Percentiles rank a stretch among this genome's conserved stretches.
phyloP scores from a whole-genome alignment of 2,888 invertebrate species.

The Xestia rhomboidea region DNA sequence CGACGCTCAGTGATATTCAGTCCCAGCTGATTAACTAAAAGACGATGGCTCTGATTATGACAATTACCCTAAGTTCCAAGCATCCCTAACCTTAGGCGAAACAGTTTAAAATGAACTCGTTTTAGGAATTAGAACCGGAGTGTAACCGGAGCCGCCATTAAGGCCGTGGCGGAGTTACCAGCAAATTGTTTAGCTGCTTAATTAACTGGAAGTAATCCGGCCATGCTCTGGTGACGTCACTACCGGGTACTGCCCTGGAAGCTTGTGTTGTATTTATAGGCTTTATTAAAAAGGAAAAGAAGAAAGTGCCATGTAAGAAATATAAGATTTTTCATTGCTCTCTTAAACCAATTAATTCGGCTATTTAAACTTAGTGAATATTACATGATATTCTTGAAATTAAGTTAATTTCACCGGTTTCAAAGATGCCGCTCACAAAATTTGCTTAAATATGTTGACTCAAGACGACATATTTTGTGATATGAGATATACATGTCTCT shows the following conservation, averaged over 20 bases:
- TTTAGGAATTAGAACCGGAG: conserved; percentile 17
- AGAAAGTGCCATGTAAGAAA: not conserved
- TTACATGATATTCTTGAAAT: not conserved
- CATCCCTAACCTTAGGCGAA: conserved; percentile 14
- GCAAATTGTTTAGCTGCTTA: conserved; percentile 63
- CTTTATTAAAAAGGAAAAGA: not conserved
- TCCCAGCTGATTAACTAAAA: conserved; percentile 29
- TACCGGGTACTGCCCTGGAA: not conserved
- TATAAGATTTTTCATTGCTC: not conserved
- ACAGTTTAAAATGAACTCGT: conserved; percentile 32
- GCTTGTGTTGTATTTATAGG: not conserved
- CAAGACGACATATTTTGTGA: not conserved
- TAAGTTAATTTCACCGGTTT: conserved; percentile 9
- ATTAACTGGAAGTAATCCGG: conserved; percentile 61
- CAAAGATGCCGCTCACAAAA: not conserved
- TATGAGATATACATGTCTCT: not conserved
- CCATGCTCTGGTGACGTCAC: conserved; percentile 38
- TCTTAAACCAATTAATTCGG: conserved; percentile 1
- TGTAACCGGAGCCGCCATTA: conserved; percentile 55
- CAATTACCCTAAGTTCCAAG: conserved; percentile 6
- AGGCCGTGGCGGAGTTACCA: conserved; percentile 34
- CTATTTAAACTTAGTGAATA: not conserved
- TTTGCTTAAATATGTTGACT: not conserved
- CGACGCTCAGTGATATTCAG: not conserved
- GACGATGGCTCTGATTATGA: not conserved